These are phyloP conservation scores for Lophura nycthemera DNA, from an alignment of 2,113 vertebrate species.

Conservation along the genomic window DNA sequence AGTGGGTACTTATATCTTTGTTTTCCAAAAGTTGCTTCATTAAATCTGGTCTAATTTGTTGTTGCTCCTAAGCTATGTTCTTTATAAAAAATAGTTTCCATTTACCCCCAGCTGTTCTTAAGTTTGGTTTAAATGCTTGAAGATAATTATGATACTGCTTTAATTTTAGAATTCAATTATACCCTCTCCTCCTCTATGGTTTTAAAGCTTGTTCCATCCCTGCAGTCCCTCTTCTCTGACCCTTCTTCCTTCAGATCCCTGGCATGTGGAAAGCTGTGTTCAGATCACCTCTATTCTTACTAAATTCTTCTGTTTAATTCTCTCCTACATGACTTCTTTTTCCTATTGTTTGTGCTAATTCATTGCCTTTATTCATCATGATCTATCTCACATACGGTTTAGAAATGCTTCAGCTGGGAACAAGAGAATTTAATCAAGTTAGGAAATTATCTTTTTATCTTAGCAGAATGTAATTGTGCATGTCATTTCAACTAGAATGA, in stretches of 20 bases:
- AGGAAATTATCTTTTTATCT: background rate
- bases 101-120: background rate
- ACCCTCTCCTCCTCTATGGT: background rate
- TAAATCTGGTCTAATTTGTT: background rate
- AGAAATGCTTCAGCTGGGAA: background rate
- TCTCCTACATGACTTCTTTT: background rate
- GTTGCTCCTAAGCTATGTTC: background rate
- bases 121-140: background rate
- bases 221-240: background rate
- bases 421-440: background rate
- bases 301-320: background rate
- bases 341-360: background rate
- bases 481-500: background rate
- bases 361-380: background rate
- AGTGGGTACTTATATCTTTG: background rate
- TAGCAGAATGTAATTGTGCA: background rate
- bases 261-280: background rate
- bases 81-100: background rate
- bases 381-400: background rate
- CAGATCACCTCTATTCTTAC: background rate
- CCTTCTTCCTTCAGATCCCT: background rate
- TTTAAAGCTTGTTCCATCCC: background rate
- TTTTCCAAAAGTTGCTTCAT: background rate
- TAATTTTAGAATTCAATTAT: background rate
- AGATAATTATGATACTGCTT: background rate